Evolutionary conservation across 2,113 vertebrate genomes (phyloP).

Genomic region (Actenoides lindsayi): DNA sequence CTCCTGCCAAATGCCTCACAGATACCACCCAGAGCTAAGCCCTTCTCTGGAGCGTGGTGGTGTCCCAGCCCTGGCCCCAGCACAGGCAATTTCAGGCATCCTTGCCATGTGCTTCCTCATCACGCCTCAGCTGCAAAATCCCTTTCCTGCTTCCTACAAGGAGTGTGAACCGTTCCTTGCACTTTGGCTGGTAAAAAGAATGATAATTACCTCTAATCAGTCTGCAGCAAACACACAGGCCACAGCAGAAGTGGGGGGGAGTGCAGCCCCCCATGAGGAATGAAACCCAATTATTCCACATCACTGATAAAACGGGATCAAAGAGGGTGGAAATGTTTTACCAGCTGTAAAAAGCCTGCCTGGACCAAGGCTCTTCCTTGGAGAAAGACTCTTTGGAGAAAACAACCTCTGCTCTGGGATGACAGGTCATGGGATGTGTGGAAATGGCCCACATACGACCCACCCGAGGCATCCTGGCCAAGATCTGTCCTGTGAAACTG

Average conservation of each 20-base stretch:
- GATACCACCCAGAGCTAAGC: neutral
- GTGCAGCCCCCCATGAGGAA: neutral
- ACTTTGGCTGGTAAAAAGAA: slow-evolving; percentile 20
- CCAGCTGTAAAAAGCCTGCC: neutral
- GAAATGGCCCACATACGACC: neutral
- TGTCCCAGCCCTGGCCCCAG: neutral
- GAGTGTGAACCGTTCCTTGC: slow-evolving; percentile 34
- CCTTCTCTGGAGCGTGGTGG: neutral
- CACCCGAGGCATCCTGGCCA: rapidly evolving
- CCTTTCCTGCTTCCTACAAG: slow-evolving; percentile 18
- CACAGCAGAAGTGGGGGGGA: neutral
- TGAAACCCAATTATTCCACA: slow-evolving; percentile 33
- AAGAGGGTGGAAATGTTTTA: neutral
- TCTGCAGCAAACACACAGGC: slow-evolving; percentile 14
- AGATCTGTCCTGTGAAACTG: neutral
- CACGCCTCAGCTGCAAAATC: slow-evolving; percentile 1
- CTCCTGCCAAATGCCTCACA: neutral
- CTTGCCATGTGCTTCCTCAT: slow-evolving; percentile 26
- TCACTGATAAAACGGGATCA: neutral
- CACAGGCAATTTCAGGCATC: neutral
- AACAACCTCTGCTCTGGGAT: neutral
- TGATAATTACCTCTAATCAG: slow-evolving; percentile 57
- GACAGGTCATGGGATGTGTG: rapidly evolving
- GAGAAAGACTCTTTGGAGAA: neutral
- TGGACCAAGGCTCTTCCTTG: neutral